Evolutionary conservation across 2,113 vertebrate species (phyloP).

Genomic region (Burhinus oedicnemus): DNA sequence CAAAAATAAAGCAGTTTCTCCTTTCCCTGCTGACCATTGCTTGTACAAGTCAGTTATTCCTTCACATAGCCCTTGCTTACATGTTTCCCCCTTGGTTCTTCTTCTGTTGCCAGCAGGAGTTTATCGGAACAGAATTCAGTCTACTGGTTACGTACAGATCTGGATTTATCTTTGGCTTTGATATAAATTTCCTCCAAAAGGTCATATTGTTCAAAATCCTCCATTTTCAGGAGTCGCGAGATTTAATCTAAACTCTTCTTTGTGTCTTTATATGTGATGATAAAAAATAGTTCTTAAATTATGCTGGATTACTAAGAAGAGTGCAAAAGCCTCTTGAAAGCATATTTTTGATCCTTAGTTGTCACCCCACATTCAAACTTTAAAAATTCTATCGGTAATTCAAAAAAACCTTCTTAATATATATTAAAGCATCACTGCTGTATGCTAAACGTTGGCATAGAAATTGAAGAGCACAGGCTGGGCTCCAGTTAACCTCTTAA

Average conservation of each 20-base stretch:
- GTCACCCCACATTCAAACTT: neutral
- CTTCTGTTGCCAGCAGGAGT: neutral
- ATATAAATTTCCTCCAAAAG: neutral
- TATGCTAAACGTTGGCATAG: neutral
- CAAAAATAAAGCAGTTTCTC: neutral
- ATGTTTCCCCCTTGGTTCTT: neutral
- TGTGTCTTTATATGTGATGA: neutral
- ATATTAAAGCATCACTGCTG: neutral
- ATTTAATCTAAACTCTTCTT: neutral
- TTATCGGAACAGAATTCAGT: neutral
- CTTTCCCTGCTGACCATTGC: neutral
- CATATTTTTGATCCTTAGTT: neutral
- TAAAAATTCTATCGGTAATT: neutral
- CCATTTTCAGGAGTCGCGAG: neutral
- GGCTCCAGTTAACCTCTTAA: neutral
- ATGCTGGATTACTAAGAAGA: neutral
- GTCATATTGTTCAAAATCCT: neutral
- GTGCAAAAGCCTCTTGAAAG: neutral
- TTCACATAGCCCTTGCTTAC: neutral
- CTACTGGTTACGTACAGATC: neutral
- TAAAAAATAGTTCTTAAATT: neutral
- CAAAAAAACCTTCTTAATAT: neutral
- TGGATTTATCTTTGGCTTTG: neutral
- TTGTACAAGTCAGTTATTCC: neutral
- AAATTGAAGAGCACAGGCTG: neutral